Evolutionary conservation across 2,888 invertebrate species (phyloP).

Genomic region (Ptycholaimellus sp.): DNA sequence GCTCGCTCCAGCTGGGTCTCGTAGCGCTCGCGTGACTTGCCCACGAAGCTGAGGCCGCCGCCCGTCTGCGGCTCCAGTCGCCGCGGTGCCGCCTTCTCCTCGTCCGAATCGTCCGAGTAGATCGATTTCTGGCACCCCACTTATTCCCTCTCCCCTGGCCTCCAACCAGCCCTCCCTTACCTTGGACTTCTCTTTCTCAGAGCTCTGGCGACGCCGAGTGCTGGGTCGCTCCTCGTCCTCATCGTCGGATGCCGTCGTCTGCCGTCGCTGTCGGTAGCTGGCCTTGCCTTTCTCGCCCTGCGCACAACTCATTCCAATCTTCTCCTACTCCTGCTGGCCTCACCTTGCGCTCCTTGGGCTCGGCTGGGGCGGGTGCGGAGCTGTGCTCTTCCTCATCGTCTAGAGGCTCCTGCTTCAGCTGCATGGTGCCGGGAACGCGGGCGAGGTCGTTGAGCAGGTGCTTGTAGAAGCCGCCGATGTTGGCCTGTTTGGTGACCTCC

Average conservation of each 20-base stretch:
- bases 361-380: no score
- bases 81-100: neutral
- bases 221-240: neutral
- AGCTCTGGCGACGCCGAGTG: no score
- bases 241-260: neutral
- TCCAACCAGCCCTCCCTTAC: no score
- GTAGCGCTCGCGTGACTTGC: neutral
- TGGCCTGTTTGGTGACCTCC: conserved; percentile 73
- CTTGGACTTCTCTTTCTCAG: no score
- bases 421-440: neutral
- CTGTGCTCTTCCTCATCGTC: neutral
- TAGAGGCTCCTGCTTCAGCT: neutral
- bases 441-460: conserved; percentile 56
- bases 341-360: no score
- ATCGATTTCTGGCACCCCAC: neutral
- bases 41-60: neutral
- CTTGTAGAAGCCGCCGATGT: conserved; percentile 70
- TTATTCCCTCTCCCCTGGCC: neutral
- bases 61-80: neutral
- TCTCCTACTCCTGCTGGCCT: no score
- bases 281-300: no score
- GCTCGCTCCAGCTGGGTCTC: neutral
- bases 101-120: neutral
- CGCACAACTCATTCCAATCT: no score
- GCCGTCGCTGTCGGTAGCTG: no score